Percentiles rank a stretch among this genome's conserved stretches.
Evolutionary conservation across 2,888 invertebrate genomes (phyloP).

Genomic region (Cheiracanthium punctorium): DNA sequence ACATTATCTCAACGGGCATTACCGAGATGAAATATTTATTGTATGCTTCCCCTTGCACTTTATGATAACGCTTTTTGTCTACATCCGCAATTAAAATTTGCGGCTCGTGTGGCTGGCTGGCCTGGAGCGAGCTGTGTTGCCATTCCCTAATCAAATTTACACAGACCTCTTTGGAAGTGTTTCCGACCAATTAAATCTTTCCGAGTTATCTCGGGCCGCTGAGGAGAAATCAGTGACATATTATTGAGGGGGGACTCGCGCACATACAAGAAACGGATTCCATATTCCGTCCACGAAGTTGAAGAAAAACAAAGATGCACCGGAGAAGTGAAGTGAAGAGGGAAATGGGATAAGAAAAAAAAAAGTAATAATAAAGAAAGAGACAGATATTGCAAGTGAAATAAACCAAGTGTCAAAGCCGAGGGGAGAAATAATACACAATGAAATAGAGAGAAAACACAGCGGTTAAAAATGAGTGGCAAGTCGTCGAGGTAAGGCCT

Average conservation of each 20-base stretch:
- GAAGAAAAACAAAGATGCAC: background rate
- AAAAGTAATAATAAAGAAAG: background rate
- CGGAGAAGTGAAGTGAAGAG: background rate
- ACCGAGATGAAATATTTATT: background rate
- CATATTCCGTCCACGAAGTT: background rate
- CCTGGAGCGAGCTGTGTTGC: too few relatives aligned
- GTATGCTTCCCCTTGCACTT: background rate
- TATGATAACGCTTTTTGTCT: background rate
- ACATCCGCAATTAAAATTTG: background rate
- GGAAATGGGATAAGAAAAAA: background rate
- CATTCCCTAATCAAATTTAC: background rate
- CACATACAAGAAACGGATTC: too few relatives aligned
- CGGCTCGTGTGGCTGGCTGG: too few relatives aligned
- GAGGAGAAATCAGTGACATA: background rate
- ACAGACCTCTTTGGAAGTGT: too few relatives aligned
- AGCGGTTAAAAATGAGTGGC: conserved; percentile 11
- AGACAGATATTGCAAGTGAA: background rate
- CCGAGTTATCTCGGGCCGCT: background rate
- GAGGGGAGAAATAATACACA: background rate
- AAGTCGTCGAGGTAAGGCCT: conserved; percentile 2
- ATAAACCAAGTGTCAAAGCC: conserved; percentile 13
- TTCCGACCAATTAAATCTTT: background rate
- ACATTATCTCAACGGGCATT: background rate
- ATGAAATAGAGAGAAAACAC: background rate
- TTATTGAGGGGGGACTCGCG: background rate